A percentile compares a stretch with the other conserved stretches of the same genome.
These are phyloP conservation scores for Megastigmus dorsalis DNA, from an alignment of 2,888 invertebrate genomes.

Conservation along the genomic window DNA sequence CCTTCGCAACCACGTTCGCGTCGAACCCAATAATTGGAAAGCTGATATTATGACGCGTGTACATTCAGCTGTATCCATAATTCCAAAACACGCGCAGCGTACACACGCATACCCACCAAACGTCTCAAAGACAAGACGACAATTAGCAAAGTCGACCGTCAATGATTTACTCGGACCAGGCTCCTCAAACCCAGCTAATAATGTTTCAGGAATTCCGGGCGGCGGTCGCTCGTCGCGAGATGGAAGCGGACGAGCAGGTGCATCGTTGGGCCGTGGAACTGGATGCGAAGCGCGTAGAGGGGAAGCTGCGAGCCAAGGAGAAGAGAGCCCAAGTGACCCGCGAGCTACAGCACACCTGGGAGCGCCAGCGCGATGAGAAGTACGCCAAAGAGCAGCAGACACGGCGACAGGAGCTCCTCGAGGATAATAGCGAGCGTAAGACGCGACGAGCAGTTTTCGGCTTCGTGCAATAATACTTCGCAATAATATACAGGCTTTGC, in stretches of 20 bases:
- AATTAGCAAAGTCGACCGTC: too few relatives aligned
- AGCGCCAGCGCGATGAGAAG: conserved; percentile 47
- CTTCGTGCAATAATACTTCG: neutral
- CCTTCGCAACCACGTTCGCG: neutral
- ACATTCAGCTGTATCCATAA: too few relatives aligned
- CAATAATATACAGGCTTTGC: too few relatives aligned
- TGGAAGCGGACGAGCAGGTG: conserved; percentile 38
- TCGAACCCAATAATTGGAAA: conserved; percentile 13
- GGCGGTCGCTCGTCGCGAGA: conserved; percentile 38
- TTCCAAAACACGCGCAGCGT: neutral
- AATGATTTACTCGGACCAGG: too few relatives aligned
- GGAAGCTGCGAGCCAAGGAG: neutral
- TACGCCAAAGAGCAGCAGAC: too few relatives aligned
- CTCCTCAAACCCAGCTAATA: too few relatives aligned
- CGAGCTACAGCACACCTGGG: conserved; percentile 42
- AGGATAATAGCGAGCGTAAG: conserved; percentile 21
- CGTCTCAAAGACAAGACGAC: neutral
- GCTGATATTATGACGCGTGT: too few relatives aligned
- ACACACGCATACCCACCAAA: neutral
- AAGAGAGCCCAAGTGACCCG: neutral
- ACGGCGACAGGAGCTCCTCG: neutral
- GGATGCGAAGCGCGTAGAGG: conserved; percentile 34
- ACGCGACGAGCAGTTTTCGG: neutral
- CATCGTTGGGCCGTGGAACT: conserved; percentile 42
- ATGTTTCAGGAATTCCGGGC: conserved; percentile 45